Evolutionary conservation across 2,888 invertebrate species (phyloP), one percentile per base, ranked within the genome.

Genomic region (Ectobius pallidus): DNA sequence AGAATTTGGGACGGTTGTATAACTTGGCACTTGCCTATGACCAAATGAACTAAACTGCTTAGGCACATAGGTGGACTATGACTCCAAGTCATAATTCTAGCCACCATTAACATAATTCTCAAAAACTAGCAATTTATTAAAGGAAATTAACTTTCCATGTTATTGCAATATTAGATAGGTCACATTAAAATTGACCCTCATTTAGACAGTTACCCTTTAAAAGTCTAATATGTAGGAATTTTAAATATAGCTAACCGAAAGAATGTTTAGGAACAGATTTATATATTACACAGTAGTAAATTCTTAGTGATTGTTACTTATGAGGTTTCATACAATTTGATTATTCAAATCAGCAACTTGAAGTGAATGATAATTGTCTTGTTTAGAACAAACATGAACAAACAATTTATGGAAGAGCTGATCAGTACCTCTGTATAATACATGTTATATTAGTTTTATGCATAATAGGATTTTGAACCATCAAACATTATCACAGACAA

Each of bases 41-140:
- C 25, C 16, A 44, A n/a, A 22, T 46, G 46, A 42, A 46, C 4
- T 46, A 42, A 22, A 39, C 16, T 52, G 18, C 32, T 65, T 65
- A 65, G 65, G 65, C 65, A 46, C 65, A 65, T n/a, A 58, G 32
- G 32, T 58, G 58, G 16, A 58, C 30, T 58, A 58, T 30, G 16
- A 1, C 27, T 20, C 58, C n/a, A 34, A 18, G 18, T 27, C 39
- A 22, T 18, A 65, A 27, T 65, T 65, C 30, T 65, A 27, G 65
- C 42, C 65, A 65, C 65, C 39, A 62, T 39, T 39, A 46, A 63
- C 27, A 34, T 34, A 34, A 11, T 34, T 34, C 34, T 34, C 34
- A 7, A 7, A 34, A 34, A 7, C 22, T 22, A 49, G n/a, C 49
- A n/a, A n/a, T n/a, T n/a, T n/a, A n/a, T n/a, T n/a, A n/a, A n/a